Evolutionary conservation across 2,797 vertebrate species (phyloP).

Genomic region (Avahi laniger): DNA sequence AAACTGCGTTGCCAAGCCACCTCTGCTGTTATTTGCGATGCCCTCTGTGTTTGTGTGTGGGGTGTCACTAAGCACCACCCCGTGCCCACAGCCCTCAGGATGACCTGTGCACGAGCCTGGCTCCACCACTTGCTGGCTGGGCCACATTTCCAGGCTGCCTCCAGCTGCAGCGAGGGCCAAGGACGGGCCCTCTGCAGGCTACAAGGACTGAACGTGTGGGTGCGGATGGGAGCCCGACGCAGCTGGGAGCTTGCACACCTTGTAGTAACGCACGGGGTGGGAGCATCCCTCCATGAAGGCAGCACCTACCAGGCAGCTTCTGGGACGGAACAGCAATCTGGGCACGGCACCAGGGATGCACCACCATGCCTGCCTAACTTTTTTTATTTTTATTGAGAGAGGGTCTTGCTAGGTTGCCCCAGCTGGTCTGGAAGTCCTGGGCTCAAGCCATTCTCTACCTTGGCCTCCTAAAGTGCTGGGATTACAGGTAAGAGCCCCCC

Average conservation of each 20-base stretch:
- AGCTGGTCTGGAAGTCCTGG: too few relatives aligned
- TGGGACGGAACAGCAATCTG: neutral
- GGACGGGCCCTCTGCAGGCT: neutral
- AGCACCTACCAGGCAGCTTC: neutral
- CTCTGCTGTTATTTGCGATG: neutral
- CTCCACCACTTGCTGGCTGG: neutral
- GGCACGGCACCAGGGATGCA: neutral
- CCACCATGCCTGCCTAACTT: too few relatives aligned
- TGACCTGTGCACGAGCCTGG: neutral
- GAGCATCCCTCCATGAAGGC: accelerated
- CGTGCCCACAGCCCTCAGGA: too few relatives aligned
- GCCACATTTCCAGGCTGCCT: neutral
- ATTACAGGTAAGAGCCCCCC: too few relatives aligned
- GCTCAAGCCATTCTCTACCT: too few relatives aligned
- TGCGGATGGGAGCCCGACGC: neutral
- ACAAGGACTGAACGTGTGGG: neutral
- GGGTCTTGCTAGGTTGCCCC: too few relatives aligned
- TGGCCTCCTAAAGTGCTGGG: too few relatives aligned
- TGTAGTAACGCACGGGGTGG: neutral
- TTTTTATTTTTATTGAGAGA: too few relatives aligned
- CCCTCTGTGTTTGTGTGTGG: neutral
- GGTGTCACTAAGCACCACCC: neutral
- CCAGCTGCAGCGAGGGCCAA: neutral
- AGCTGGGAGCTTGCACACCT: neutral
- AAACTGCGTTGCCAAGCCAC: neutral